Conservation (phyloP, 2,797 vertebrate genomes). For the Arctocebus calabarensis region DNA sequence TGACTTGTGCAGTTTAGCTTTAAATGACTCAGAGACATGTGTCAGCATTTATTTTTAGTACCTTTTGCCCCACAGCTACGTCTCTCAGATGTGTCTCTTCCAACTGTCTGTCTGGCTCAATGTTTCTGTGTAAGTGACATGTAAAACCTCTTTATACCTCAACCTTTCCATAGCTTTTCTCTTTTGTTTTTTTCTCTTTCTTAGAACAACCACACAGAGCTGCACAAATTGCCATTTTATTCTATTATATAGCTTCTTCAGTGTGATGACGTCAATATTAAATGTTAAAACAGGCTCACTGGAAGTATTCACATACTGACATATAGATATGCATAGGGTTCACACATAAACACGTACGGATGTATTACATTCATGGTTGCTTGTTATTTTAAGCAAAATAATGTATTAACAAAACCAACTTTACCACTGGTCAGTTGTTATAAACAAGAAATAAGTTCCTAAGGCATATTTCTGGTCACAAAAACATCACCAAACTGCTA, state of each 20-base stretch:
- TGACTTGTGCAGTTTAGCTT: background rate
- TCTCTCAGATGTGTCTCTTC: slow-evolving; percentile 59
- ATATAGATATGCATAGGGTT: background rate
- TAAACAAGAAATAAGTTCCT: background rate
- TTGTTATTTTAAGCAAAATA: background rate
- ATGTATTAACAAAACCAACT: background rate
- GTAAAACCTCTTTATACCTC: slow-evolving; percentile 51
- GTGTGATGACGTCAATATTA: background rate
- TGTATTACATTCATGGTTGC: background rate
- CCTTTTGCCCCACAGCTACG: slow-evolving; percentile 61
- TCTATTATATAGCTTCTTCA: background rate
- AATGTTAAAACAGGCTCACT: background rate
- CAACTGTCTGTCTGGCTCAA: slow-evolving; percentile 62
- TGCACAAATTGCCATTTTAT: background rate
- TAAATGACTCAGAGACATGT: slow-evolving; percentile 72
- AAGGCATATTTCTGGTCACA: background rate
- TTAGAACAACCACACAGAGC: background rate
- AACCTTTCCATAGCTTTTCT: background rate
- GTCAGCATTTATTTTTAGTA: slow-evolving; percentile 74
- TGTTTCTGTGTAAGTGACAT: slow-evolving; percentile 72
- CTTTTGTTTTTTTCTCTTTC: background rate
- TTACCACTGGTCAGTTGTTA: background rate
- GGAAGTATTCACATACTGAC: background rate
- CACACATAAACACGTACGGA: background rate
- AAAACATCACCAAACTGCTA: background rate